phyloP scores from a whole-genome alignment of 2,888 invertebrate species.

The Pandemis corylana region DNA sequence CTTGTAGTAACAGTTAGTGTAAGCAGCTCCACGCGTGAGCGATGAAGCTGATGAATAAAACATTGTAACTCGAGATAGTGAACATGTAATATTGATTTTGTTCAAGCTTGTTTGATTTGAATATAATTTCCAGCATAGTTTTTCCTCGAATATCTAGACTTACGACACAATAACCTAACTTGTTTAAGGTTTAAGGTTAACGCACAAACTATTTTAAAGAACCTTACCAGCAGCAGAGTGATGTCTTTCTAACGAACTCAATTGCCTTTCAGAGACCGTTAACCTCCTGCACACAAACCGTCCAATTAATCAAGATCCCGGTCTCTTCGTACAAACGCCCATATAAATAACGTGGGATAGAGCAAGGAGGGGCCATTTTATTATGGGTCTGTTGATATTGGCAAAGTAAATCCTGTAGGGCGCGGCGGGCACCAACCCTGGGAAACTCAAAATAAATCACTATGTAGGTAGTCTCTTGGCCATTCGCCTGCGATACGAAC shows the following conservation, averaged over 20 bases:
- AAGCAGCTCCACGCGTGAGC: slow-evolving; percentile 54
- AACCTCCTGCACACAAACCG: slow-evolving; percentile 58
- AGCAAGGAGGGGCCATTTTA: slow-evolving; percentile 54
- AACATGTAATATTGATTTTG: slow-evolving; percentile 20
- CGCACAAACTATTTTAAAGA: slow-evolving; percentile 42
- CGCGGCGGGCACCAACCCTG: slow-evolving; percentile 51
- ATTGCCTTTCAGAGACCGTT: slow-evolving; percentile 56
- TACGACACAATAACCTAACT: not conserved
- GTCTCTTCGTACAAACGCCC: slow-evolving; percentile 16
- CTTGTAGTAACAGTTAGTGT: slow-evolving; percentile 53
- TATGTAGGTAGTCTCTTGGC: slow-evolving; percentile 59
- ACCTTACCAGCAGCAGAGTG: slow-evolving; percentile 44
- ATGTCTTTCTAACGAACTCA: slow-evolving; percentile 46
- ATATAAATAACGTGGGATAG: slow-evolving; percentile 12
- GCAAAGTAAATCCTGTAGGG: slow-evolving; percentile 50
- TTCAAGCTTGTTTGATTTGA: slow-evolving; percentile 26
- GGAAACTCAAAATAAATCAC: slow-evolving; percentile 71
- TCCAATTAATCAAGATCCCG: slow-evolving; percentile 57
- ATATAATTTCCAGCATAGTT: slow-evolving; percentile 10
- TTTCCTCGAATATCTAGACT: not conserved
- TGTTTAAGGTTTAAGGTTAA: not conserved
- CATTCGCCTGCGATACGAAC: slow-evolving; percentile 68
- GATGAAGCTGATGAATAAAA: slow-evolving; percentile 46
- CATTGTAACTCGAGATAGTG: slow-evolving; percentile 42
- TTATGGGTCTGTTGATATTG: slow-evolving; percentile 55